phyloP scores from a whole-genome alignment of 2,113 vertebrate species.

The Neolamprologus devosi region DNA sequence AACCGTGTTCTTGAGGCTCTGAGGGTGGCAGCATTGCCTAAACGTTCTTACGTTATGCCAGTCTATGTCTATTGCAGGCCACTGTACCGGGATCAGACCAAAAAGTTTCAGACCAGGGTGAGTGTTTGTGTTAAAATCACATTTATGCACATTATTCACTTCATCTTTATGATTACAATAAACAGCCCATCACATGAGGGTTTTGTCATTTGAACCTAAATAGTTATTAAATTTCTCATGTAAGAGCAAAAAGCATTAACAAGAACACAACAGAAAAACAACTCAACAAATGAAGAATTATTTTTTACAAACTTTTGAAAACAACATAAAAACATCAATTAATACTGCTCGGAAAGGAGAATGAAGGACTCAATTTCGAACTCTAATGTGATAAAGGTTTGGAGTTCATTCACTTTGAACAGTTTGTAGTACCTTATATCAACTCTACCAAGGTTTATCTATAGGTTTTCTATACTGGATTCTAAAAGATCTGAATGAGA shows the following conservation, averaged over 20 bases:
- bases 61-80: slow-evolving; percentile 79
- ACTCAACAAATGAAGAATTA: background rate
- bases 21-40: slow-evolving; percentile 75
- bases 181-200: background rate
- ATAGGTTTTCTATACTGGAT: background rate
- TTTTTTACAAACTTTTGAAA: background rate
- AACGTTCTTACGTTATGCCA: slow-evolving; percentile 49
- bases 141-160: background rate
- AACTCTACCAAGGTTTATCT: background rate
- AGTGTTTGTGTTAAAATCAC: background rate
- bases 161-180: background rate
- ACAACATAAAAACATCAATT: background rate
- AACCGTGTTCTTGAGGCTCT: slow-evolving; percentile 86
- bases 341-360: background rate
- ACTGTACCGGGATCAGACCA: slow-evolving; percentile 69
- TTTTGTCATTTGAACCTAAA: background rate
- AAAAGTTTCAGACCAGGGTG: slow-evolving; percentile 52
- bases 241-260: background rate
- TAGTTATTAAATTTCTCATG: background rate
- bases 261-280: background rate
- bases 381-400: background rate
- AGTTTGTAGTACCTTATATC: background rate
- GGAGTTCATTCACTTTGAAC: background rate
- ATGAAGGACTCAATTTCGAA: background rate
- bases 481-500: background rate